Conservation (phyloP, 2,888 invertebrate genomes). For the Drosophila demipolita region DNA sequence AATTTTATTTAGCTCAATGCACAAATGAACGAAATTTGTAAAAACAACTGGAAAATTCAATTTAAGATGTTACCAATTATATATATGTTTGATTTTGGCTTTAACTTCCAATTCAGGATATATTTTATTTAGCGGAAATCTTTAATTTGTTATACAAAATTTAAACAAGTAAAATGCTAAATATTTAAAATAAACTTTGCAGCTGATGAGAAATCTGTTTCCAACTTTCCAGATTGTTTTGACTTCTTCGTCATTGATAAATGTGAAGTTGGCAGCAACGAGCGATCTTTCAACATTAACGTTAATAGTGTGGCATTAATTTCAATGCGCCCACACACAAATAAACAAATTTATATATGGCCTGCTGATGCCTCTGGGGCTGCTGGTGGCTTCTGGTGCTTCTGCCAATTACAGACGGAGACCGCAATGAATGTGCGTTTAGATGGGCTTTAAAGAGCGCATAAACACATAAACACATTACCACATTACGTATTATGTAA, state of each 20-base stretch:
- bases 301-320: constrained; percentile 75
- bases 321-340: constrained; percentile 42
- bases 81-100: not conserved
- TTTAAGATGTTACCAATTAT: not conserved
- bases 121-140: not conserved
- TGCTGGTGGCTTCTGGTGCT: not conserved
- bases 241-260: constrained; percentile 51
- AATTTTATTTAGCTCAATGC: not conserved
- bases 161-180: not conserved
- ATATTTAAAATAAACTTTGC: not conserved
- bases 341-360: constrained; percentile 4
- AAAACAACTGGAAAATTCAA: not conserved
- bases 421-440: constrained; percentile 50
- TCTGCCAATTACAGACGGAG: constrained; percentile 57
- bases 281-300: constrained; percentile 58
- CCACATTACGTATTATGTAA: constrained; percentile 59
- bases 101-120: not conserved
- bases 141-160: too few relatives aligned
- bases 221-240: not conserved
- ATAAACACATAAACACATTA: constrained; percentile 71
- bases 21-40: not conserved
- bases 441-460: constrained; percentile 52
- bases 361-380: not conserved
- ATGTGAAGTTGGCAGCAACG: constrained; percentile 41
- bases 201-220: not conserved